phyloP scores from a whole-genome alignment of 2,797 vertebrate genomes.

The Rhadinocentrus ornatus region DNA sequence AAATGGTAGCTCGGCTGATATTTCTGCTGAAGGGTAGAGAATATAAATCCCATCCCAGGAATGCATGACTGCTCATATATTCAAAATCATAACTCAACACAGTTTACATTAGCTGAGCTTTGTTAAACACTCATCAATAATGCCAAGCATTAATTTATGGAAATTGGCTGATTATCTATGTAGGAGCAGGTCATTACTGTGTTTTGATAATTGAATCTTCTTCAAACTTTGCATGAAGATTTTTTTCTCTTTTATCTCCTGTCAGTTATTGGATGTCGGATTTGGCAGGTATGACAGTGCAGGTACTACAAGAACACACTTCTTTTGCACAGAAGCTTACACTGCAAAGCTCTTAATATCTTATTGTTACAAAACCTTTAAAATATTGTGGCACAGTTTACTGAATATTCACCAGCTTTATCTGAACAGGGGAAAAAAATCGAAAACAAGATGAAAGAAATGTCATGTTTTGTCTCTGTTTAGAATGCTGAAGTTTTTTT shows the following conservation, averaged over 20 bases:
- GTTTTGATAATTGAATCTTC: constrained; percentile 45
- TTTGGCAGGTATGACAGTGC: constrained; percentile 19
- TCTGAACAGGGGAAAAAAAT: constrained; percentile 24
- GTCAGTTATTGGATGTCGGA: constrained; percentile 41
- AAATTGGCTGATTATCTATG: constrained; percentile 62
- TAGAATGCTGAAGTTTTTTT: constrained; percentile 26
- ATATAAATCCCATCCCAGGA: constrained; percentile 70
- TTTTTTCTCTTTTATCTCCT: constrained; percentile 25
- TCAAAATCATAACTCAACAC: constrained; percentile 70
- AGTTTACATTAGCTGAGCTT: constrained; percentile 69
- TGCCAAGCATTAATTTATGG: constrained; percentile 58
- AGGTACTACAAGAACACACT: constrained; percentile 19
- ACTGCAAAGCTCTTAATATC: constrained; percentile 10
- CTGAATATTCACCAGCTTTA: constrained; percentile 20
- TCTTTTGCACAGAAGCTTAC: constrained; percentile 1
- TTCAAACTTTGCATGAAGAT: constrained; percentile 38
- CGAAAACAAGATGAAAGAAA: constrained; percentile 27
- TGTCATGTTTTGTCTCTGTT: constrained; percentile 23
- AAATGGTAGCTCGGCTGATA: constrained; percentile 72
- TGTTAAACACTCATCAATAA: constrained; percentile 64
- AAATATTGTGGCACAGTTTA: constrained; percentile 13
- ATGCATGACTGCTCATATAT: constrained; percentile 72
- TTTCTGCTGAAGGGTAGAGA: constrained; percentile 74
- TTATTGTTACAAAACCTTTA: constrained; percentile 32
- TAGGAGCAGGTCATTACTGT: constrained; percentile 58